Conservation (phyloP, 2,797 vertebrate species). For the Siniperca undulata region DNA sequence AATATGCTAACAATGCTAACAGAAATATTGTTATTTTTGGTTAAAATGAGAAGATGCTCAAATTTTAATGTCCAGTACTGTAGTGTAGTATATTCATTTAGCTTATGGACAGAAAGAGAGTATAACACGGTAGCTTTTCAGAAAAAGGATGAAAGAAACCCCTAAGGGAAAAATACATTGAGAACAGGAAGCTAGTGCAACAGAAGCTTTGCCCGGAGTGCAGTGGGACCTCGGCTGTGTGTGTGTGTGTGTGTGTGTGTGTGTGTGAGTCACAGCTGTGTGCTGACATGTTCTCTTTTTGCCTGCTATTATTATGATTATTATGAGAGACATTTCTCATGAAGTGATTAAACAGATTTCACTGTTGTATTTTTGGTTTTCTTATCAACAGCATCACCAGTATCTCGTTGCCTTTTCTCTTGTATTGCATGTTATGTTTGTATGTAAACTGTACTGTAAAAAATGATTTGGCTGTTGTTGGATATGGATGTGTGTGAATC, state of each 20-base stretch:
- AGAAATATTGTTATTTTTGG: neutral
- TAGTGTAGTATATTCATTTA: neutral
- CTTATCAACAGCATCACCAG: slow-evolving; percentile 39
- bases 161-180: neutral
- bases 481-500: slow-evolving; percentile 60
- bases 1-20: neutral
- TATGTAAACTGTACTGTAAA: slow-evolving; percentile 66
- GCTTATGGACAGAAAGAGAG: neutral
- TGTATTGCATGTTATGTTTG: slow-evolving; percentile 68
- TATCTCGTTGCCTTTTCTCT: slow-evolving; percentile 63
- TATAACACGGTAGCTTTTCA: neutral
- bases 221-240: neutral
- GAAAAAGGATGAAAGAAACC: neutral
- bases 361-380: slow-evolving; percentile 53
- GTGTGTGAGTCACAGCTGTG: slow-evolving; percentile 1
- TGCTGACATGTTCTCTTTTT: slow-evolving; percentile 41
- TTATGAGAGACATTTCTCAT: slow-evolving; percentile 20
- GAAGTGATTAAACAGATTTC: slow-evolving; percentile 39
- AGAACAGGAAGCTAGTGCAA: slow-evolving; percentile 26
- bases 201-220: slow-evolving; percentile 18
- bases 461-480: slow-evolving; percentile 50
- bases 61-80: neutral
- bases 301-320: slow-evolving; percentile 35
- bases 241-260: neutral
- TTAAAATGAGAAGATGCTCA: slow-evolving; percentile 5